Conservation (phyloP, 1,140 invertebrate genomes). For the Lordiphosa stackelbergi region DNA sequence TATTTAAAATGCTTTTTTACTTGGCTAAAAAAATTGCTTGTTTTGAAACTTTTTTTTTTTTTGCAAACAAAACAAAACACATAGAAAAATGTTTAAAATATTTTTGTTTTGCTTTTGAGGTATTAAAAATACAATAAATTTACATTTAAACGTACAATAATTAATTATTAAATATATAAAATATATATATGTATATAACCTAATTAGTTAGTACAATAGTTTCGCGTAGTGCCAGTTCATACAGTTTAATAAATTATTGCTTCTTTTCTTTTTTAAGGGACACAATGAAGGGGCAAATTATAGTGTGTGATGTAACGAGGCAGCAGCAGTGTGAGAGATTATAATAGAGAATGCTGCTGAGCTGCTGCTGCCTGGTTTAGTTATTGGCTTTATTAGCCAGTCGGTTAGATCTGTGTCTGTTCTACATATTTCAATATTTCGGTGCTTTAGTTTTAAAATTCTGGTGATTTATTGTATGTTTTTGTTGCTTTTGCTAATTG, state of each 20-base stretch:
- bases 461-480: slow-evolving; percentile 8
- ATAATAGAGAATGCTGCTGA: neutral
- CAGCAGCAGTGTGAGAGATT: slow-evolving; percentile 1
- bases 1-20: slow-evolving; percentile 61
- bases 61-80: slow-evolving; percentile 38
- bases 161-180: slow-evolving; percentile 63
- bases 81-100: slow-evolving; percentile 21
- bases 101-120: slow-evolving; percentile 46
- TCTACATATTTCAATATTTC: neutral
- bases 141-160: slow-evolving; percentile 74
- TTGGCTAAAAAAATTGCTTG: slow-evolving; percentile 52
- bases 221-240: slow-evolving; percentile 33
- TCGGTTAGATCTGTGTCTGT: too few species aligned
- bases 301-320: neutral
- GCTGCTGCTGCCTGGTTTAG: too few species aligned
- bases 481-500: slow-evolving; percentile 37
- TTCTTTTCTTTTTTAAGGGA: slow-evolving; percentile 8
- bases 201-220: slow-evolving; percentile 66
- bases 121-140: slow-evolving; percentile 76
- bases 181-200: slow-evolving; percentile 51
- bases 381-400: too few species aligned
- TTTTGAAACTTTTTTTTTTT: slow-evolving; percentile 33
- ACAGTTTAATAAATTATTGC: slow-evolving; percentile 39
- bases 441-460: slow-evolving; percentile 26
- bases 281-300: neutral